Percentiles rank a stretch among this genome's conserved stretches.
Conservation (phyloP, 2,888 invertebrate species). For the Linyphia triangularis region DNA sequence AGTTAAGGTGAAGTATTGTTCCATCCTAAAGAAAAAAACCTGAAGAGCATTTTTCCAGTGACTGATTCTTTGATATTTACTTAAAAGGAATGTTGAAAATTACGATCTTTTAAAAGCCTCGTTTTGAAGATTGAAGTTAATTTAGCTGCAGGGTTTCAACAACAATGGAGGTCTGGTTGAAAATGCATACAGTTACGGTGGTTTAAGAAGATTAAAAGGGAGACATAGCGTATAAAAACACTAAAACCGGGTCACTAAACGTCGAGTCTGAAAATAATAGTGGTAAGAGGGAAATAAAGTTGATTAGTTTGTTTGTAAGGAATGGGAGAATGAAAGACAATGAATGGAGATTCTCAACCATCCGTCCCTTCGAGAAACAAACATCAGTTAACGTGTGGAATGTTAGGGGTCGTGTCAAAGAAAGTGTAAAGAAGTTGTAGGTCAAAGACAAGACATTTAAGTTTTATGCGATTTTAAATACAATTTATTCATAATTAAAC, state of each 20-base stretch:
- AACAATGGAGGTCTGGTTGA: not conserved
- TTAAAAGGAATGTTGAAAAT: constrained; percentile 21
- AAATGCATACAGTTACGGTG: constrained; percentile 1
- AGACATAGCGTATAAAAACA: not conserved
- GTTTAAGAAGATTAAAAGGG: not conserved
- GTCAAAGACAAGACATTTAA: not conserved
- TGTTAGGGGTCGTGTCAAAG: not conserved
- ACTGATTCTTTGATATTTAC: constrained; percentile 19
- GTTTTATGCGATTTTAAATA: not conserved
- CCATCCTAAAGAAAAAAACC: not conserved
- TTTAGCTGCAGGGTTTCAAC: constrained; percentile 5
- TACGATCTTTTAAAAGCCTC: constrained; percentile 11
- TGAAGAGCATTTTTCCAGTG: constrained; percentile 2
- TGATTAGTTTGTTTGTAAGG: constrained; percentile 29
- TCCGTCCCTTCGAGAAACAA: constrained; percentile 20
- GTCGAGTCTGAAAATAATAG: constrained; percentile 18
- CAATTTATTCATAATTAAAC: too few species aligned
- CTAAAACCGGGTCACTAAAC: constrained; percentile 15
- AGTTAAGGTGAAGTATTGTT: too few species aligned
- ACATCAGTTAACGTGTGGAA: constrained; percentile 24
- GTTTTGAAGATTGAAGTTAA: constrained; percentile 21
- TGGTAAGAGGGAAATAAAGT: constrained; percentile 7
- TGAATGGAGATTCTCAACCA: constrained; percentile 19
- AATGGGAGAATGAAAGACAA: not conserved
- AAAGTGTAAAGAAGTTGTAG: not conserved